Evolutionary conservation across 2,797 vertebrate genomes (phyloP), one percentile per base, ranked within the genome.

Genomic region (Scomberomorus guttatus): DNA sequence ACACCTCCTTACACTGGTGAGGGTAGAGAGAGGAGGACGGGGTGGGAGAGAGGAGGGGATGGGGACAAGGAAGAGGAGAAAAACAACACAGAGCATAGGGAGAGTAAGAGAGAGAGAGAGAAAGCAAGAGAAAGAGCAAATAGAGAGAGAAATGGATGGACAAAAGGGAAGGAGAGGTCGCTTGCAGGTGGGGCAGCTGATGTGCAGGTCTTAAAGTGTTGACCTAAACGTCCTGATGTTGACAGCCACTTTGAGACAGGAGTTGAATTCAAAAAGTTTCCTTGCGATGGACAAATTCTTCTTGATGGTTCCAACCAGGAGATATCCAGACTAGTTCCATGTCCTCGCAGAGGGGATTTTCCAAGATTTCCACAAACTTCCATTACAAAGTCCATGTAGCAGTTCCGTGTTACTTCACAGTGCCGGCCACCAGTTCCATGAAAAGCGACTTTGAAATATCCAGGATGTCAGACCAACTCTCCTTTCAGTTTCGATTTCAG

Each of bases 1-100:
- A 89, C 91, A 94, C 81, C 92, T 89, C 75, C 89, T 82, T 42
- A 83, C 13, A 80, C 84, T 77, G 73, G 79, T 70, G 65, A 62
- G 62, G 83, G 57, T 2, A 78, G 75, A 75, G 79, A 77, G 5
- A 48, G 68, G 62, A 56, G 56, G 51, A n/a, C 2, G 27, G 56
- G 32, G 59, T 6, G 22, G 17, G 34, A 34, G 42, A 62, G 48
- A 52, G 67, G n/a, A 34, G 0, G 15, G 18, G 58, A 44, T 7
- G 32, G 29, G 54, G 22, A 57, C 5, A 67, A 60, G 57, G 32
- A 20, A 63, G 55, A 72, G 34, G 46, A 51, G 75, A 75, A 50
- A 77, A 55, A 61, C 0, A 15, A 64, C 27, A 82, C 17, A 67
- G 51, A 80, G 74, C 4, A 29, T 27, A 39, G 20, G 22, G 32